Evolutionary conservation across 2,888 invertebrate genomes (phyloP).

Genomic region (Macrophya alboannulata): DNA sequence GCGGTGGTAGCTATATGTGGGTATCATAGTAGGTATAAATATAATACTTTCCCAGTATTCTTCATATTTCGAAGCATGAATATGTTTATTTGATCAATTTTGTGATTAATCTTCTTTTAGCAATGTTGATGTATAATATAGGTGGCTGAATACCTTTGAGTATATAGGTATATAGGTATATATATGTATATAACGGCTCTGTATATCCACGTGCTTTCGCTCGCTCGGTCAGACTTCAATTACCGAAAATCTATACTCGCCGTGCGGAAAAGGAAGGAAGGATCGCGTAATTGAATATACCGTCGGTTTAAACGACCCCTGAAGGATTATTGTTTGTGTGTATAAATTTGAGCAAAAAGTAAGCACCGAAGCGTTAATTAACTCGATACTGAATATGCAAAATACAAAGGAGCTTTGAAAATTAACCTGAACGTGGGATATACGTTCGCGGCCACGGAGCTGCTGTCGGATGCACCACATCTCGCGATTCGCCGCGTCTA

Average conservation of each 20-base stretch:
- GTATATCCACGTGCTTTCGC: constrained; percentile 19
- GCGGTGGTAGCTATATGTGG: not conserved
- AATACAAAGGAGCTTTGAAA: constrained; percentile 48
- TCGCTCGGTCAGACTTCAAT: constrained; percentile 51
- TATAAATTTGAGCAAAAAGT: constrained; percentile 32
- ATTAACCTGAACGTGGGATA: constrained; percentile 37
- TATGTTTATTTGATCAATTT: not conserved
- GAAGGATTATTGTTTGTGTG: constrained; percentile 40
- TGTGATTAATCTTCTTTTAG: not conserved
- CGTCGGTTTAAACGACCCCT: constrained; percentile 32
- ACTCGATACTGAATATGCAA: constrained; percentile 52
- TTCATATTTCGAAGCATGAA: not conserved
- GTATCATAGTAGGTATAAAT: not conserved
- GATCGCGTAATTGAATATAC: constrained; percentile 50
- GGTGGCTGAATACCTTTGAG: not conserved
- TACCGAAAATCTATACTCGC: constrained; percentile 44
- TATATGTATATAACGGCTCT: not conserved
- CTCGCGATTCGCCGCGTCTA: not conserved
- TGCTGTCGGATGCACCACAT: constrained; percentile 31
- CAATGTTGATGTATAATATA: not conserved
- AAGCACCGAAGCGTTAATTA: constrained; percentile 39
- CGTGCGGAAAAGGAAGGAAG: constrained; percentile 17
- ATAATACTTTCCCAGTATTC: not conserved
- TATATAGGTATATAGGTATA: not conserved
- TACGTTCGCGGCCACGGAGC: not conserved